Conservation (phyloP, 2,113 vertebrate genomes). For the Macquaria ambigua region DNA sequence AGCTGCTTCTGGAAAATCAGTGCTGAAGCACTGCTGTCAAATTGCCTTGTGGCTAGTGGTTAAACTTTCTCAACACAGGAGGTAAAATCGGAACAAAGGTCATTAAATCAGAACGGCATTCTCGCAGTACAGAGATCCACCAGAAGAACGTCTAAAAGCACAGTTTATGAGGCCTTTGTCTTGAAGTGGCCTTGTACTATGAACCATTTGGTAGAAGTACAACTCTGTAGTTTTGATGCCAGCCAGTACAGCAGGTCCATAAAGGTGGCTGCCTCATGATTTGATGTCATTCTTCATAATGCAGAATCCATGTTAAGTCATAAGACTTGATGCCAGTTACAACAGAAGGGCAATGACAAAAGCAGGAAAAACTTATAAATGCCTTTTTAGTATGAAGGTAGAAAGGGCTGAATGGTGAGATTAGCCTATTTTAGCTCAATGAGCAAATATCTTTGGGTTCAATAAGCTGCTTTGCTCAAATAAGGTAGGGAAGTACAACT, state of each 20-base stretch:
- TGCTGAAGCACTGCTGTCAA: not conserved
- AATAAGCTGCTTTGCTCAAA: not conserved
- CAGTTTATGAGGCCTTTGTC: not conserved
- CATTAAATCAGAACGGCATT: not conserved
- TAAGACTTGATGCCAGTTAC: not conserved
- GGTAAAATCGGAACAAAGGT: constrained; percentile 41
- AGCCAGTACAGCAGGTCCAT: not conserved
- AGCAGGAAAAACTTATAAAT: not conserved
- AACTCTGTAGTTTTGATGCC: not conserved
- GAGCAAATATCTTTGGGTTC: not conserved
- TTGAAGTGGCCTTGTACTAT: not conserved
- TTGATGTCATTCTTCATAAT: not conserved
- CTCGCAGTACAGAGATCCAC: not conserved
- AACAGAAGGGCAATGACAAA: not conserved
- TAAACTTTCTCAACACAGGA: constrained; percentile 15
- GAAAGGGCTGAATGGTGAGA: not conserved
- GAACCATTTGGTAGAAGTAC: not conserved
- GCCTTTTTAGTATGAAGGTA: too few relatives aligned
- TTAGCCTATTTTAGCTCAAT: not conserved
- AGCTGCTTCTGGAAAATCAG: not conserved
- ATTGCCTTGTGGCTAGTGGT: constrained; percentile 16
- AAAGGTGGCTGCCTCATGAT: not conserved
- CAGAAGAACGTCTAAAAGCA: constrained; percentile 12
- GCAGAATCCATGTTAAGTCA: not conserved
- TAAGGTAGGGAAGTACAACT: not conserved